Percentiles rank a stretch among this genome's conserved stretches.
Conservation (phyloP, 2,888 invertebrate species). For the Apamea epomidion region DNA sequence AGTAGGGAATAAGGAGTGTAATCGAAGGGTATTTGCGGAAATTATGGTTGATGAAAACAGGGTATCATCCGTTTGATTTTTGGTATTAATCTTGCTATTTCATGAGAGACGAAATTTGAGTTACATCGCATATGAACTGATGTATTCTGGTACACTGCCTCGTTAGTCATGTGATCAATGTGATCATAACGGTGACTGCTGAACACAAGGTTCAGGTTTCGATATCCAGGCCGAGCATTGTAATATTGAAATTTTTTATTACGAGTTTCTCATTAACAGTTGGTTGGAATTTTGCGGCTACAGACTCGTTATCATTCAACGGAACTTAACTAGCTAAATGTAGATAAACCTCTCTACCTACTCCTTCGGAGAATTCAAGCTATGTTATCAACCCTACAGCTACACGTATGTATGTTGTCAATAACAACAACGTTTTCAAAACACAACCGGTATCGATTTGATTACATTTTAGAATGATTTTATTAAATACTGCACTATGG, state of each 20-base stretch:
- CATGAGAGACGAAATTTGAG: background rate
- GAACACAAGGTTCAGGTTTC: background rate
- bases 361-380: background rate
- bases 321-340: background rate
- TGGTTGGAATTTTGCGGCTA: background rate
- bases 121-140: background rate
- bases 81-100: background rate
- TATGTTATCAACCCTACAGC: background rate
- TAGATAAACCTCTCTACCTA: background rate
- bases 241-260: background rate
- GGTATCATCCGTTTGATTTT: background rate
- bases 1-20: slow-evolving; percentile 8
- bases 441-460: slow-evolving; percentile 16
- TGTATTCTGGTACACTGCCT: background rate
- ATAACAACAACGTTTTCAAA: slow-evolving; percentile 24
- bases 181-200: too few relatives aligned
- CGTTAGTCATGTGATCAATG: too few relatives aligned
- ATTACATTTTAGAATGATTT: slow-evolving; percentile 39
- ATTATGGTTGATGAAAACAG: background rate
- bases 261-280: background rate
- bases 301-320: background rate
- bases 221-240: too few relatives aligned
- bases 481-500: slow-evolving; percentile 39
- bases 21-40: slow-evolving; percentile 29
- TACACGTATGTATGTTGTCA: background rate